phyloP scores from a whole-genome alignment of 2,888 invertebrate species.

The Drosophila percnosoma region DNA sequence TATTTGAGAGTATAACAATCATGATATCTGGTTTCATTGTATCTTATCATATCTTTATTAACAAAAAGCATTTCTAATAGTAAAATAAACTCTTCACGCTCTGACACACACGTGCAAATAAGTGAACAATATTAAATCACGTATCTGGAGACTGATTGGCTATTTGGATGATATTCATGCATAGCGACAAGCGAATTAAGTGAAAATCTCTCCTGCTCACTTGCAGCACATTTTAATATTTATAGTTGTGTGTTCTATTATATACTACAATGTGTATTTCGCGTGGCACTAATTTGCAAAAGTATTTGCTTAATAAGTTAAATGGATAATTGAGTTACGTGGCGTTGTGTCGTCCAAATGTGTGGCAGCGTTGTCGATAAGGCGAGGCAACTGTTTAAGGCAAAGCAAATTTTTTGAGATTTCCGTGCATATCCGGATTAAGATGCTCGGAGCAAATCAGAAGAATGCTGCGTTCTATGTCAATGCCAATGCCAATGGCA shows the following conservation, averaged over 20 bases:
- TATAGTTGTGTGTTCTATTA: constrained; percentile 43
- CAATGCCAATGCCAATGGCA: constrained; percentile 72
- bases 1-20: constrained; percentile 4
- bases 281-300: constrained; percentile 70
- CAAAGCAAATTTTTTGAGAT: constrained; percentile 6
- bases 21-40: constrained; percentile 7
- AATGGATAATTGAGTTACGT: constrained; percentile 76
- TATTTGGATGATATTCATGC: constrained; percentile 29
- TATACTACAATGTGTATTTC: constrained; percentile 36
- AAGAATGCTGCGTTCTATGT: constrained; percentile 50
- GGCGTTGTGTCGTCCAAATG: constrained; percentile 47
- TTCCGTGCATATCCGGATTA: constrained; percentile 40
- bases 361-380: constrained; percentile 38
- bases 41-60: constrained; percentile 36
- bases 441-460: constrained; percentile 29
- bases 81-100: constrained; percentile 7
- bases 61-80: constrained; percentile 31
- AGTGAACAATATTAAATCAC: constrained; percentile 16
- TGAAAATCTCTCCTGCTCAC: constrained; percentile 57
- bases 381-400: constrained; percentile 39
- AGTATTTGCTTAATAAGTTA: constrained; percentile 74
- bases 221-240: constrained; percentile 55
- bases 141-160: constrained; percentile 1
- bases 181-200: constrained; percentile 61
- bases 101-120: constrained; percentile 38